Evolutionary conservation across 92 coral and sea anemone species (phyloP).

Genomic region (Phymanthus crucifer): DNA sequence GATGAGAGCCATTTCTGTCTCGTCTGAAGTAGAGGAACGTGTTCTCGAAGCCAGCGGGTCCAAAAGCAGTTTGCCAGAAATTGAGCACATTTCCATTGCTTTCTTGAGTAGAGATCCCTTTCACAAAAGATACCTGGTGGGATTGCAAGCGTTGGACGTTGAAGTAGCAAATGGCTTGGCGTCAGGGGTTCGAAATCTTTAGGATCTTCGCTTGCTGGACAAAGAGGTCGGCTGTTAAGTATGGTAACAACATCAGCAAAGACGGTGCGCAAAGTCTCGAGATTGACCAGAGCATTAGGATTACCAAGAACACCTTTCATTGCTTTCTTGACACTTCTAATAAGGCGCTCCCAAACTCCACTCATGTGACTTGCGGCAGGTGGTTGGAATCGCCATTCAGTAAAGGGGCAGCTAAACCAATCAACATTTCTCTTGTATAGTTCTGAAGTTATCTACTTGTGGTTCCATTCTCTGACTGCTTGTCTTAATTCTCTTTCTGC

Average conservation of each 20-base stretch:
- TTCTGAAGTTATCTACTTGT: conserved; percentile 25
- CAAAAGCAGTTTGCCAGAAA: conserved; percentile 21
- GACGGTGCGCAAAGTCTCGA: conserved; percentile 22
- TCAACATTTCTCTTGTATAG: conserved; percentile 32
- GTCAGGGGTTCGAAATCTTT: conserved; percentile 39
- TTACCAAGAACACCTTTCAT: not conserved
- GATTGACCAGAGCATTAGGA: too few species aligned
- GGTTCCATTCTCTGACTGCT: conserved; percentile 40
- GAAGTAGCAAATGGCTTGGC: conserved; percentile 56
- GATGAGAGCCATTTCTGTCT: conserved; percentile 29
- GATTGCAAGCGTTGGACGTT: too few species aligned
- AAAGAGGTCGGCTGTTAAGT: conserved; percentile 45
- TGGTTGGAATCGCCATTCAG: conserved; percentile 35
- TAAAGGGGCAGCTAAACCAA: too few species aligned
- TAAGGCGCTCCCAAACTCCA: conserved; percentile 25
- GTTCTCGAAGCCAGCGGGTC: conserved; percentile 31
- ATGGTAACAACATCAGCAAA: conserved; percentile 47
- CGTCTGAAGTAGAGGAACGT: conserved; percentile 26
- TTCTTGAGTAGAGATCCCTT: conserved; percentile 41
- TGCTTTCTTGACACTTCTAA: not conserved
- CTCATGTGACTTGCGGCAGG: conserved; percentile 31
- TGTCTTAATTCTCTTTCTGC: conserved; percentile 21
- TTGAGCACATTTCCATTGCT: conserved; percentile 22
- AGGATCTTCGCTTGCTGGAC: conserved; percentile 32
- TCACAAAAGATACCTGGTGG: too few species aligned